Conservation (phyloP, 2,113 vertebrate genomes). For the Hydropotes inermis region DNA sequence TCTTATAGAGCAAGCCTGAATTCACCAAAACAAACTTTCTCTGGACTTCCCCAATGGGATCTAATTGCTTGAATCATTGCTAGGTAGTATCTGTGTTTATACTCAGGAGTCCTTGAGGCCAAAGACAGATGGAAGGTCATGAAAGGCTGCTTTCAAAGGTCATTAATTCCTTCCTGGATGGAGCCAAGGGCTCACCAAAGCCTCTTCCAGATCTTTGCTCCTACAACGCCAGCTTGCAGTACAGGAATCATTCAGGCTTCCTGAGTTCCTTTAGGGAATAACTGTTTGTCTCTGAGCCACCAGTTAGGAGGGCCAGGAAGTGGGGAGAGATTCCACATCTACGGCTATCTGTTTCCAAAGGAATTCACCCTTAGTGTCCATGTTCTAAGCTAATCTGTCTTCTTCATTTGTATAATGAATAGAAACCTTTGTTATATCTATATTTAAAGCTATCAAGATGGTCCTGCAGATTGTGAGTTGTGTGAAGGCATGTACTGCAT, state of each 20-base stretch:
- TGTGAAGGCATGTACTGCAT: background rate
- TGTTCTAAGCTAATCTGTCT: background rate
- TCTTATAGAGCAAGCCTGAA: background rate
- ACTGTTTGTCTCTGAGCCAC: background rate
- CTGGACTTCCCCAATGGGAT: background rate
- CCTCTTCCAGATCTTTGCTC: background rate
- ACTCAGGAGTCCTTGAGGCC: background rate
- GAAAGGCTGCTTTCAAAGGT: background rate
- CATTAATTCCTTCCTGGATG: background rate
- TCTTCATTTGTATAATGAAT: background rate
- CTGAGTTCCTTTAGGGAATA: background rate
- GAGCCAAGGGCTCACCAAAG: background rate
- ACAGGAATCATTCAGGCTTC: background rate
- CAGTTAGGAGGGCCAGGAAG: background rate
- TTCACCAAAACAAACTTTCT: background rate
- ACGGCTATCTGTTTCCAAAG: background rate
- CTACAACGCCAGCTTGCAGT: background rate
- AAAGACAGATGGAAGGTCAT: background rate
- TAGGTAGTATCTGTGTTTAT: background rate
- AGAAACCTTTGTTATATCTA: background rate
- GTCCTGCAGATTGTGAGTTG: background rate
- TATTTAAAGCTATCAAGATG: background rate
- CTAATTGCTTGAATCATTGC: background rate
- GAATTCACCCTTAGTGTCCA: background rate
- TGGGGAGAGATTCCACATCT: background rate